Evolutionary conservation across 92 coral and sea anemone genomes (phyloP).

Genomic region (Epizoanthus illoricatus): DNA sequence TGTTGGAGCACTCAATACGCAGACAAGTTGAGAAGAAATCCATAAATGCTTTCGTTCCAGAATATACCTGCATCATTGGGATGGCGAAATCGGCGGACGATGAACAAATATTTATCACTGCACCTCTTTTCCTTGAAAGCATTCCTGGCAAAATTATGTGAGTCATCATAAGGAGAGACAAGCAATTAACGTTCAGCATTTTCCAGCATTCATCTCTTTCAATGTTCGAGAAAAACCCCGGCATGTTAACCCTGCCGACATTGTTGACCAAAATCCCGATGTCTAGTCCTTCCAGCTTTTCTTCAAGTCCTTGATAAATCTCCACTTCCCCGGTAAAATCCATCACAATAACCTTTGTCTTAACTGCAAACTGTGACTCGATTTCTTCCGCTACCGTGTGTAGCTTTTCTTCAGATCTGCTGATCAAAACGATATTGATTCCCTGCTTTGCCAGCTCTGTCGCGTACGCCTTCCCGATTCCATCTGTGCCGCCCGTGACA

Average conservation of each 20-base stretch:
- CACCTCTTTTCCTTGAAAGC: constrained; percentile 75
- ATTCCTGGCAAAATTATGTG: constrained; percentile 68
- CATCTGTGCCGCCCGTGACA: constrained; percentile 89
- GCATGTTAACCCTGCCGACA: constrained; percentile 67
- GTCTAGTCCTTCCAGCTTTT: constrained; percentile 73
- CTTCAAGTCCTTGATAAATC: constrained; percentile 67
- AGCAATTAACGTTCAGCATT: constrained; percentile 67
- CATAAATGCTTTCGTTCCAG: constrained; percentile 74
- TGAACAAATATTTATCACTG: constrained; percentile 76
- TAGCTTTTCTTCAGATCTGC: constrained; percentile 78
- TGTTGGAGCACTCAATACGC: constrained; percentile 62
- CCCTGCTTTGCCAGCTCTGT: constrained; percentile 81
- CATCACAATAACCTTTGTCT: constrained; percentile 71
- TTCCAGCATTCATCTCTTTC: constrained; percentile 59
- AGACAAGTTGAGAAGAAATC: constrained; percentile 71
- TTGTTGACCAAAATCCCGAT: constrained; percentile 85
- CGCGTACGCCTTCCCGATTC: constrained; percentile 85
- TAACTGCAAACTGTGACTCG: constrained; percentile 51
- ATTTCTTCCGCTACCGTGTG: constrained; percentile 71
- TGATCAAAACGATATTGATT: constrained; percentile 77
- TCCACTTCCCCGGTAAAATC: constrained; percentile 80
- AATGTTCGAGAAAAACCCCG: constrained; percentile 70
- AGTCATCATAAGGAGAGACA: constrained; percentile 82
- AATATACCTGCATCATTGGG: constrained; percentile 63
- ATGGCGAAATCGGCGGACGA: constrained; percentile 48